Evolutionary conservation across 2,888 invertebrate species (phyloP).

Genomic region (Pandemis heparana): DNA sequence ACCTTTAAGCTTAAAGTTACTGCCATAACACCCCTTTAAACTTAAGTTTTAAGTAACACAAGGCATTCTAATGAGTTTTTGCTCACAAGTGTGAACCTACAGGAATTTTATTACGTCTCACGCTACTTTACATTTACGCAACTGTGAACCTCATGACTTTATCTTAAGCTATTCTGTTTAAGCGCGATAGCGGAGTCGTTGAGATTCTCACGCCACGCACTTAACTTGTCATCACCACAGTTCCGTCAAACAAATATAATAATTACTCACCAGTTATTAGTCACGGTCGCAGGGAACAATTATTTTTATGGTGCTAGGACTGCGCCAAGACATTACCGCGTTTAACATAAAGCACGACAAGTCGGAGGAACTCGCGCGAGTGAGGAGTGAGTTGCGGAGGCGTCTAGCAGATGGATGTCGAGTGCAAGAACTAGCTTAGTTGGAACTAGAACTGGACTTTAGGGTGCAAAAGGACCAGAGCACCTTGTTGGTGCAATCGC

Average conservation of each 20-base stretch:
- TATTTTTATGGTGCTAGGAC: background rate
- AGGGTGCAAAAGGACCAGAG: no score
- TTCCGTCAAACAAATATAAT: conserved; percentile 56
- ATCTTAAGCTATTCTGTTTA: conserved; percentile 11
- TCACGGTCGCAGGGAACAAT: background rate
- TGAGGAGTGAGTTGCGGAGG: no score
- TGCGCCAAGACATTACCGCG: no score
- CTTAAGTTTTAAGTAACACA: background rate
- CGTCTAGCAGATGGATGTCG: no score
- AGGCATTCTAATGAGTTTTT: conserved; percentile 11
- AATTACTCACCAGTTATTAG: conserved; percentile 38
- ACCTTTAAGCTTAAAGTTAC: background rate
- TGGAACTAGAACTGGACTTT: no score
- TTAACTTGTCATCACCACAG: conserved; percentile 60
- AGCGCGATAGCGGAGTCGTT: conserved; percentile 9
- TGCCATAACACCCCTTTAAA: background rate
- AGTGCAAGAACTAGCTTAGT: no score
- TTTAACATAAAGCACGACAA: no score
- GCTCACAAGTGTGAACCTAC: conserved; percentile 22
- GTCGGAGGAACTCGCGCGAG: no score
- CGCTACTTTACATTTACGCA: background rate
- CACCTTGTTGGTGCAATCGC: no score
- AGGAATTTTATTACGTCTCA: conserved; percentile 31
- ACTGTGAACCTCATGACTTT: conserved; percentile 16
- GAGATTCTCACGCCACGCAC: conserved; percentile 64